These are phyloP conservation scores for Rattus rattus DNA, from an alignment of 2,113 vertebrate genomes.

Conservation along the genomic window DNA sequence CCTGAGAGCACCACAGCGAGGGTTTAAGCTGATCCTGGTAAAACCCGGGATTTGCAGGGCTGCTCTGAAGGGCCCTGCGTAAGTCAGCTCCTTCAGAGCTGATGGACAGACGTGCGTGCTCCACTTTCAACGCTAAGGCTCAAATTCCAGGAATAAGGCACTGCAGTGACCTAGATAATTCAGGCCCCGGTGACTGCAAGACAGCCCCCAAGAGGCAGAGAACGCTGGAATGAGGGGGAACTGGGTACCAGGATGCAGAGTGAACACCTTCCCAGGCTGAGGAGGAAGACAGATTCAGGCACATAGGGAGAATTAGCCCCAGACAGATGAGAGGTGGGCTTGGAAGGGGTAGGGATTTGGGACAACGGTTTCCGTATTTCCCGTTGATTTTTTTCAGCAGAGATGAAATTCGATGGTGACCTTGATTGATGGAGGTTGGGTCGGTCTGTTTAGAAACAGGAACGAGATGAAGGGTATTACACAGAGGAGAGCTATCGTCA, in stretches of 20 bases:
- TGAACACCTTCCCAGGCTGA: not conserved
- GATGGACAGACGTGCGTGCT: conserved; percentile 16
- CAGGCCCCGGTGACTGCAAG: not conserved
- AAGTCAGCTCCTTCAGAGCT: conserved; percentile 15
- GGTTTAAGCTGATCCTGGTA: conserved; percentile 34
- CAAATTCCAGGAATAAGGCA: not conserved
- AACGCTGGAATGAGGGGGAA: accelerated
- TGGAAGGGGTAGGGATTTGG: not conserved
- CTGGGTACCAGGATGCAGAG: not conserved
- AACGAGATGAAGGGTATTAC: not conserved
- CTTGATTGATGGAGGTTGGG: not conserved
- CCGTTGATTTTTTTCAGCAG: not conserved
- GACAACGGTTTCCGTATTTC: not conserved
- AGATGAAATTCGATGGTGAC: not conserved
- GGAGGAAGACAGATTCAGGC: not conserved
- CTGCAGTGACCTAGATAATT: not conserved
- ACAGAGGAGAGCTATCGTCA: not conserved
- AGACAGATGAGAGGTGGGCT: not conserved
- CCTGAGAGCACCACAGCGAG: not conserved
- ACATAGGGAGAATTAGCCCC: not conserved
- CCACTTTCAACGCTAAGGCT: conserved; percentile 34
- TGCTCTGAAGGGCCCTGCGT: not conserved
- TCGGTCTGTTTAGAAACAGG: not conserved
- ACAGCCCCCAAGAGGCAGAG: not conserved
- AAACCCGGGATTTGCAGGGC: conserved; percentile 45